Conservation (phyloP, 2,113 vertebrate species). For the Arizona elegans region DNA sequence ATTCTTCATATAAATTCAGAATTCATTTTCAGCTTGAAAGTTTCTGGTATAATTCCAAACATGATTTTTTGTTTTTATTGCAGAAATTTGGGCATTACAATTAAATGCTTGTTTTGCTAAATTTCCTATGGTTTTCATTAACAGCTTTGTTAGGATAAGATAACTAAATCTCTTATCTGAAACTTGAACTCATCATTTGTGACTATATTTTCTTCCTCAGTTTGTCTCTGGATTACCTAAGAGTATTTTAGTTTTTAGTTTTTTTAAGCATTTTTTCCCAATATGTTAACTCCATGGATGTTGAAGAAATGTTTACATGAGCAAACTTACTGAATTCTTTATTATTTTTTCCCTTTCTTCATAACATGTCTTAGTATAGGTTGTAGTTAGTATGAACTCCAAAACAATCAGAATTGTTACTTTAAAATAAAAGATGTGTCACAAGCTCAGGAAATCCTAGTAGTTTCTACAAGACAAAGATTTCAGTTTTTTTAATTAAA, state of each 20-base stretch:
- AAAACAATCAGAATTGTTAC: background rate
- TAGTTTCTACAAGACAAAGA: background rate
- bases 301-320: background rate
- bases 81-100: slow-evolving; percentile 36
- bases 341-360: background rate
- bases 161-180: slow-evolving; percentile 42
- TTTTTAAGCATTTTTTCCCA: background rate
- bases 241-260: slow-evolving; percentile 9
- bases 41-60: slow-evolving; percentile 51
- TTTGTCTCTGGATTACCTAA: slow-evolving; percentile 27
- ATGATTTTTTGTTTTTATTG: slow-evolving; percentile 54
- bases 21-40: slow-evolving; percentile 45
- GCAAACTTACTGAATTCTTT: background rate
- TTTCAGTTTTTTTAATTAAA: background rate
- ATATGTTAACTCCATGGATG: background rate
- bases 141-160: slow-evolving; percentile 31
- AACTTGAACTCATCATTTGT: background rate
- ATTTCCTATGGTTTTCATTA: slow-evolving; percentile 46
- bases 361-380: background rate
- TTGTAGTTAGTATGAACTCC: background rate
- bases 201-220: slow-evolving; percentile 31
- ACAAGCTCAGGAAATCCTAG: background rate
- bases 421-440: background rate
- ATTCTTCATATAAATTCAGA: slow-evolving; percentile 21
- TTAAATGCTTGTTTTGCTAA: slow-evolving; percentile 73